These are phyloP conservation scores for Sitta europaea DNA, from an alignment of 2,113 vertebrate species.

Conservation along the genomic window DNA sequence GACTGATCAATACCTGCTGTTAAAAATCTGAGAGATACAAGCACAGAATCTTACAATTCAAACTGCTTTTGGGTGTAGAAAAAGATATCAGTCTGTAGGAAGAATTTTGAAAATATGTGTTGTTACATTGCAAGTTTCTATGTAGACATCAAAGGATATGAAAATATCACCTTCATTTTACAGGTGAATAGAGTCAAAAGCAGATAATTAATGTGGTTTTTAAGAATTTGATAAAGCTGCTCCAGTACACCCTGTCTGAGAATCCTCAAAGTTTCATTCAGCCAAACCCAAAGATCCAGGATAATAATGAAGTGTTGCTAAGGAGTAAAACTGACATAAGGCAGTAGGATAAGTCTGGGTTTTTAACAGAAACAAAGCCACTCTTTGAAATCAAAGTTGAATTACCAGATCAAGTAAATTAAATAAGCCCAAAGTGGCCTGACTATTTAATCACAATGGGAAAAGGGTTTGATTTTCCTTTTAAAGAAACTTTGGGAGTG, in stretches of 20 bases:
- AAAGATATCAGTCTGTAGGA: rapidly evolving
- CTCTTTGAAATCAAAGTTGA: not conserved
- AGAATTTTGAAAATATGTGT: not conserved
- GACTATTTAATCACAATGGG: rapidly evolving
- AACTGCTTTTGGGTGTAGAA: not conserved
- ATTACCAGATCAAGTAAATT: not conserved
- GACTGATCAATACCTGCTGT: not conserved
- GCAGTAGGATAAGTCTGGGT: not conserved
- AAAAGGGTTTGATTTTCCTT: not conserved
- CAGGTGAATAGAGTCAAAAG: not conserved
- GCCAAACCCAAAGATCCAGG: not conserved
- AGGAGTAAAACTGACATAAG: not conserved
- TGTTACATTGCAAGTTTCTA: not conserved
- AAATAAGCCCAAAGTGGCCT: not conserved
- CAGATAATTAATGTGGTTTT: not conserved
- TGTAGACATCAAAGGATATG: rapidly evolving
- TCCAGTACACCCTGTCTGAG: not conserved
- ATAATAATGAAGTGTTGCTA: not conserved
- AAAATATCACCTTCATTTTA: not conserved
- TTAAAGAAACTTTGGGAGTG: not conserved
- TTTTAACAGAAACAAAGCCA: not conserved
- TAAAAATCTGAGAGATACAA: not conserved
- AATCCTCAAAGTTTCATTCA: not conserved
- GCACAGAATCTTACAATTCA: not conserved
- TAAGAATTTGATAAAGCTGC: not conserved